These are phyloP conservation scores for Leptodactylus fuscus DNA, from an alignment of 2,113 vertebrate genomes.

Conservation along the genomic window DNA sequence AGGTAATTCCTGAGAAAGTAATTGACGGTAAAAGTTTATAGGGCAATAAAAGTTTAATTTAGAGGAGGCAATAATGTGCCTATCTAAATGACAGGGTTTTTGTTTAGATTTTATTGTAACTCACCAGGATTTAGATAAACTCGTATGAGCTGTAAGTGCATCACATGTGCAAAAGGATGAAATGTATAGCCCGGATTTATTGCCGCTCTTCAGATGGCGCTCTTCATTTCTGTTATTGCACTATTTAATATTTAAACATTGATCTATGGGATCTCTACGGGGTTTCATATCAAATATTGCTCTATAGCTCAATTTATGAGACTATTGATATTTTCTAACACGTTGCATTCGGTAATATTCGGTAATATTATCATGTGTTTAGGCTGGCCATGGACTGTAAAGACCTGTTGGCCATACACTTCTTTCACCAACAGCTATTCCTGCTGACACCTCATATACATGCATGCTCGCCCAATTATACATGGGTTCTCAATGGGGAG, in stretches of 20 bases:
- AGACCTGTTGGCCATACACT: no score
- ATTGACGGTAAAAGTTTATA: conserved; percentile 57
- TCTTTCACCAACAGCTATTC: no score
- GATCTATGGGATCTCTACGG: not conserved
- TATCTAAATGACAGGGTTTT: conserved; percentile 43
- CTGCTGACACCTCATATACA: no score
- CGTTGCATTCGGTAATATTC: not conserved
- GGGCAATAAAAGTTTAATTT: conserved; percentile 58
- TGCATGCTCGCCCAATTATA: no score
- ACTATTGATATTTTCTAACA: not conserved
- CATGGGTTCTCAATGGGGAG: no score
- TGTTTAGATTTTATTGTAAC: conserved; percentile 50
- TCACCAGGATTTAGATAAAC: conserved; percentile 44
- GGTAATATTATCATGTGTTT: not conserved
- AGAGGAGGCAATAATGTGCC: conserved; percentile 36
- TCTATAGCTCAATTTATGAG: not conserved
- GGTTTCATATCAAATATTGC: not conserved
- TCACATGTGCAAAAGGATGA: not conserved
- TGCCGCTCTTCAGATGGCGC: not conserved
- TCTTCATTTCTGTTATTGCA: conserved; percentile 23
- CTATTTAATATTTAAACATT: conserved; percentile 37
- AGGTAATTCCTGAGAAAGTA: conserved; percentile 52
- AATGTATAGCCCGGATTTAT: conserved; percentile 13
- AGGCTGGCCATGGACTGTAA: no score
- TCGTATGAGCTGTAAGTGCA: not conserved